phyloP scores from a whole-genome alignment of 2,888 invertebrate species.

The Lepidocyrtoides sp. region DNA sequence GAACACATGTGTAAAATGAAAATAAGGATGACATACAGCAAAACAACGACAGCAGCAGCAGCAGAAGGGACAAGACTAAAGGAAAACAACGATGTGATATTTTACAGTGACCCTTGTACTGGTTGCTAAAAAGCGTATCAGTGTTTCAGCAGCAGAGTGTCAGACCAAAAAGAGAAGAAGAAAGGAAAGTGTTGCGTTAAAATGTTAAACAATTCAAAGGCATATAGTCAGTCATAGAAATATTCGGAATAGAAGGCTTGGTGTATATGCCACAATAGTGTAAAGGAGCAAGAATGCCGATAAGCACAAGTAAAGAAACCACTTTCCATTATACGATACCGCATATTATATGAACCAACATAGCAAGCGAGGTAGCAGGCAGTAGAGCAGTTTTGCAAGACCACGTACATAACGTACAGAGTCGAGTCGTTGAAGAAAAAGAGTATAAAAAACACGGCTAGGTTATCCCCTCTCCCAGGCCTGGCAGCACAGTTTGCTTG shows the following conservation, averaged over 20 bases:
- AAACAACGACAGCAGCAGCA: neutral
- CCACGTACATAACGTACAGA: constrained; percentile 26
- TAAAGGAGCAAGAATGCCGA: too few relatives aligned
- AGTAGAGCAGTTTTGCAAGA: constrained; percentile 1
- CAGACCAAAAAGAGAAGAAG: neutral
- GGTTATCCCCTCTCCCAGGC: constrained; percentile 5
- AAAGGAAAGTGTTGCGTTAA: constrained; percentile 49
- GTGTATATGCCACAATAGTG: neutral
- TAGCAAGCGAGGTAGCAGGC: neutral
- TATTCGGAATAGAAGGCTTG: neutral
- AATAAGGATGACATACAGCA: neutral
- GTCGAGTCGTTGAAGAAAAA: neutral
- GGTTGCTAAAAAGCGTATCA: constrained; percentile 21
- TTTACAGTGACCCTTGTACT: constrained; percentile 20
- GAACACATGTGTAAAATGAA: neutral
- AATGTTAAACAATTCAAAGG: constrained; percentile 53
- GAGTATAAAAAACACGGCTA: constrained; percentile 13
- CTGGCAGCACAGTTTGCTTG: constrained; percentile 9
- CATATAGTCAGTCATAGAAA: neutral
- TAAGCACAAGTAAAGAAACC: constrained; percentile 18
- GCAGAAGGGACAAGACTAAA: neutral
- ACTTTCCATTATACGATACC: constrained; percentile 12
- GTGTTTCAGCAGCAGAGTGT: neutral
- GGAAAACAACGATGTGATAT: constrained; percentile 21
- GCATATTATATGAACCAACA: neutral